Evolutionary conservation across 2,888 invertebrate species (phyloP), one percentile per base, ranked within the genome.

Genomic region (Labia minor): DNA sequence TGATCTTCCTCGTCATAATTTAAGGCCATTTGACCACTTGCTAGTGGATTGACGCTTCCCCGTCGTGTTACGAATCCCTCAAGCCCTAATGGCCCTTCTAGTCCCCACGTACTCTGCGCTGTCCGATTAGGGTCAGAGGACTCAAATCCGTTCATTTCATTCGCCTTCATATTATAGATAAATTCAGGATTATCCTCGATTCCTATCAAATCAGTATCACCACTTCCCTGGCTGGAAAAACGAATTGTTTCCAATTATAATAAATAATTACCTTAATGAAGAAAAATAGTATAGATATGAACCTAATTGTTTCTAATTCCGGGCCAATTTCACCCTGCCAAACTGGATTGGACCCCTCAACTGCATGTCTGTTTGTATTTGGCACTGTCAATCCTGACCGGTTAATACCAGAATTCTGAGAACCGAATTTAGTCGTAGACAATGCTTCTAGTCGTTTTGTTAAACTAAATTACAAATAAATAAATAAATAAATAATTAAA

Each of bases 261-360:
- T 21, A 1, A n/a, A n/a, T n/a, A n/a, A n/a, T n/a, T n/a, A n/a
- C n/a, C n/a, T n/a, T n/a, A n/a, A n/a, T n/a, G n/a, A n/a, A n/a
- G n/a, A n/a, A n/a, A n/a, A n/a, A n/a, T n/a, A n/a, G n/a, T n/a
- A n/a, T n/a, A n/a, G n/a, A n/a, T n/a, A n/a, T n/a, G n/a, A n/a
- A 83, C 84, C 85, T 85, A 19, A 79, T 72, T 1, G 79, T 77
- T 69, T 85, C 85, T 68, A 81, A 81, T 70, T 83, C 80, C 0
- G 79, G 81, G 0, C 77, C 81, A 62, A 80, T 73, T 67, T 78
- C 77, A 68, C 82, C 82, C 72, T 84, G 85, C 80, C 84, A 86
- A 20, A 88, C 83, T 1, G 88, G 87, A 78, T 88, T 88, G 64
- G 87, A 85, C 18, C 88, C 88, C 74, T 86, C 86, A 1, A 82